Evolutionary conservation across 2,797 vertebrate genomes (phyloP).

Genomic region (Ambastaia sidthimunki): DNA sequence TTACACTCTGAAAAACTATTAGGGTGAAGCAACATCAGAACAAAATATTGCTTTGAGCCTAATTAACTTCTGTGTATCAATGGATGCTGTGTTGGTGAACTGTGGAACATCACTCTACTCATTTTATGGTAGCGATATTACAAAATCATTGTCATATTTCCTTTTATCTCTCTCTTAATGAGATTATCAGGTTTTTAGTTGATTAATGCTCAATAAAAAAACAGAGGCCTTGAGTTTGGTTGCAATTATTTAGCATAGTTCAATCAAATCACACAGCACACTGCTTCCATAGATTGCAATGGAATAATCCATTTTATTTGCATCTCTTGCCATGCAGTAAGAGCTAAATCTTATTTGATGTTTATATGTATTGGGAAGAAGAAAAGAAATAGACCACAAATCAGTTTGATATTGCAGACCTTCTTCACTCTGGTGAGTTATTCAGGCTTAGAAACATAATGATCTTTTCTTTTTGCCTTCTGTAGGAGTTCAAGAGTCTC

Average conservation of each 20-base stretch:
- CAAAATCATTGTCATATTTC: slow-evolving; percentile 27
- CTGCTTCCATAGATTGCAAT: neutral
- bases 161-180: slow-evolving; percentile 22
- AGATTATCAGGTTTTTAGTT: slow-evolving; percentile 23
- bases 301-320: slow-evolving; percentile 17
- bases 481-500: slow-evolving; percentile 93
- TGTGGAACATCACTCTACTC: neutral
- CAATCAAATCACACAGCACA: neutral
- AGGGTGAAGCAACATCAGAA: slow-evolving; percentile 5
- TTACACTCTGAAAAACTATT: neutral
- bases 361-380: slow-evolving; percentile 5
- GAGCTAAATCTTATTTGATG: neutral
- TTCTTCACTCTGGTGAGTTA: neutral
- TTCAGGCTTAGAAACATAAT: neutral
- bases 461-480: slow-evolving; percentile 21
- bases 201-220: slow-evolving; percentile 17
- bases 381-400: neutral
- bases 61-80: neutral
- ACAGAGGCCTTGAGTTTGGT: neutral
- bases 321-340: neutral
- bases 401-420: neutral
- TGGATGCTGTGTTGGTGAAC: slow-evolving; percentile 10
- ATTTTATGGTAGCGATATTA: slow-evolving; percentile 20
- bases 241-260: neutral
- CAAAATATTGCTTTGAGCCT: neutral